Conservation (phyloP, 1,140 invertebrate species). For the Caenorhabditis tropicalis region DNA sequence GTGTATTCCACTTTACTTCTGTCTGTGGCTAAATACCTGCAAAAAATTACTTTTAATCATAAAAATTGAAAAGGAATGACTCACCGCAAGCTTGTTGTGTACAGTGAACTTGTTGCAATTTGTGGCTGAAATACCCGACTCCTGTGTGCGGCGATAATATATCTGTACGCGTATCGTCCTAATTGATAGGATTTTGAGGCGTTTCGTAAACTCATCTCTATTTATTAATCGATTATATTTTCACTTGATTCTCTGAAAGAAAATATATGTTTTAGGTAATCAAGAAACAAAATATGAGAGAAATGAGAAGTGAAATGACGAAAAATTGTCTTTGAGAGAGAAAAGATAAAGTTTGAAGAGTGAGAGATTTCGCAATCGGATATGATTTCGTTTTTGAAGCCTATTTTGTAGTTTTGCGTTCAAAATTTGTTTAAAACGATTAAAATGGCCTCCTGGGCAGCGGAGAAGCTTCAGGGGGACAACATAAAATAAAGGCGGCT, state of each 20-base stretch:
- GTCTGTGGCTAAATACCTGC: conserved; percentile 57
- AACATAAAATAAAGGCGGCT: too few relatives aligned
- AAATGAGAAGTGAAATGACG: background rate
- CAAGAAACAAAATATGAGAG: background rate
- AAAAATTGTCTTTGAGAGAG: conserved; percentile 29
- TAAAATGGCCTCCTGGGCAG: too few relatives aligned
- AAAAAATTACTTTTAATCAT: background rate
- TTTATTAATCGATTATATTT: background rate
- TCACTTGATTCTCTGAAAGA: conserved; percentile 8
- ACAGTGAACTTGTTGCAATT: background rate
- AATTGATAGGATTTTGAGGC: conserved; percentile 13
- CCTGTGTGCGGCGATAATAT: background rate
- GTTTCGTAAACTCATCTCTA: conserved; percentile 26
- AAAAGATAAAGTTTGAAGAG: conserved; percentile 12
- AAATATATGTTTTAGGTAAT: background rate
- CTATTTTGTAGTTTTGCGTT: too few relatives aligned
- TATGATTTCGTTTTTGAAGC: background rate
- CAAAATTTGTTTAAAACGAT: too few relatives aligned
- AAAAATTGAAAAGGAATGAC: background rate
- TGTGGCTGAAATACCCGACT: conserved; percentile 28
- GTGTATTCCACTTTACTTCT: conserved; percentile 63
- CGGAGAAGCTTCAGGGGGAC: too few relatives aligned
- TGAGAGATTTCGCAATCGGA: conserved; percentile 24
- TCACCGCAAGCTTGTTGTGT: conserved; percentile 12
- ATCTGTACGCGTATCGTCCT: conserved; percentile 8